Base-by-base conservation (phyloP, 1,140 invertebrate genomes). In the Eupeodes corollae region DNA sequence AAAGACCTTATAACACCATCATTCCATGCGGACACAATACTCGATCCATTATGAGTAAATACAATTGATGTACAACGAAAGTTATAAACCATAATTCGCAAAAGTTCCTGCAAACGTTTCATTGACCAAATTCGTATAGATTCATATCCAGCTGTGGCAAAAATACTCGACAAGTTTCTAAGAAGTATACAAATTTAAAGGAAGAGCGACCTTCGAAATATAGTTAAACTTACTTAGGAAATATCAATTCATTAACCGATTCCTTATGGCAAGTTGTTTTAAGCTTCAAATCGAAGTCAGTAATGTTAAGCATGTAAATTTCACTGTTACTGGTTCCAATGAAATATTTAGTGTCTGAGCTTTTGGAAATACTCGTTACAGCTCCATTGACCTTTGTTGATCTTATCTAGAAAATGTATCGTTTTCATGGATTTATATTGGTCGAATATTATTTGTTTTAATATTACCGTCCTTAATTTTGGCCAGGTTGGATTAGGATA, bases 1-100 rank as follows among this genome's bases (percentile, higher is more conserved):
- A 91, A 92, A 5, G 84, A 79, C 49, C 90, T 74, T 48, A 92
- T 89, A 55, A 81, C 80, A 33, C 89, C 89, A 74, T 94, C 90
- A 67, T 89, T 86, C 90, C 90, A 94, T 1, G 74, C 85, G 11
- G 80, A 79, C 19, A 91, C 70, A 52, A 92, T 82, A 43, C 78
- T 79, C 57, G 79, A 81, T 35, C 90, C 90, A 67, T 92, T 84
- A 32, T 75, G 70, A 2, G 83, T 73, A 62, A 94, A 89, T 10
- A 79, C 74, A 12, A 94, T 63, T 39, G 79, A 75, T 13, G 86
- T 82, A 59, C 89, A 94, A 10, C 79, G 79, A 63, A 91, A 91
- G 70, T 94, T 94, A 6, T 82, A 79, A 5, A 94, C 82, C 48
- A 78, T 77, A 46, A 93, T 88, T 32, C 91, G 74, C 1, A 91